Evolutionary conservation across 2,113 vertebrate genomes (phyloP).

Genomic region (Eulemur rufifrons): DNA sequence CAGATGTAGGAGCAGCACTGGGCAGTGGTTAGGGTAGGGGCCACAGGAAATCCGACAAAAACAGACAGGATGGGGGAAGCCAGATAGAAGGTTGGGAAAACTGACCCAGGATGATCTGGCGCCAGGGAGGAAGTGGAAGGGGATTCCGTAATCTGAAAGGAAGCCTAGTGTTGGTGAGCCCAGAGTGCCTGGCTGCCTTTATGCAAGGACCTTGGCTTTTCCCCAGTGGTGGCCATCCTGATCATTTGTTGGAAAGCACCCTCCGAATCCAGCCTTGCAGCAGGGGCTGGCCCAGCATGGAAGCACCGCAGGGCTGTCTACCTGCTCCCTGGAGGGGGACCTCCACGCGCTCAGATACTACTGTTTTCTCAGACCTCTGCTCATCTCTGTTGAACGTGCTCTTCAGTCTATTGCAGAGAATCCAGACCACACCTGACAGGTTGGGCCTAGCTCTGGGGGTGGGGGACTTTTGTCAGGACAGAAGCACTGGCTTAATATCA

Average conservation of each 20-base stretch:
- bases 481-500: not conserved
- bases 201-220: not conserved
- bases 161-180: rapidly evolving
- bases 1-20: not conserved
- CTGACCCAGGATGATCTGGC: not conserved
- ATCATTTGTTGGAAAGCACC: not conserved
- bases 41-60: not conserved
- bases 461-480: not conserved
- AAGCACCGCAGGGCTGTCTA: rapidly evolving
- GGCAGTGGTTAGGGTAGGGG: not conserved
- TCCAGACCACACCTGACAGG: not conserved
- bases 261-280: not conserved
- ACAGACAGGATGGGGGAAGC: not conserved
- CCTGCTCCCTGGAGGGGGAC: rapidly evolving
- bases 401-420: not conserved
- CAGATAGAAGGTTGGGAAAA: not conserved
- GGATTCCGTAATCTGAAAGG: rapidly evolving
- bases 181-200: not conserved
- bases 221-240: too few relatives aligned
- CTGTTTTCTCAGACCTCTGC: not conserved
- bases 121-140: not conserved
- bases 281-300: rapidly evolving
- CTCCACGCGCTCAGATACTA: not conserved
- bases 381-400: not conserved
- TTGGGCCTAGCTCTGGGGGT: rapidly evolving